These are phyloP conservation scores for Morelia viridis DNA, from an alignment of 2,797 vertebrate genomes.

Conservation along the genomic window DNA sequence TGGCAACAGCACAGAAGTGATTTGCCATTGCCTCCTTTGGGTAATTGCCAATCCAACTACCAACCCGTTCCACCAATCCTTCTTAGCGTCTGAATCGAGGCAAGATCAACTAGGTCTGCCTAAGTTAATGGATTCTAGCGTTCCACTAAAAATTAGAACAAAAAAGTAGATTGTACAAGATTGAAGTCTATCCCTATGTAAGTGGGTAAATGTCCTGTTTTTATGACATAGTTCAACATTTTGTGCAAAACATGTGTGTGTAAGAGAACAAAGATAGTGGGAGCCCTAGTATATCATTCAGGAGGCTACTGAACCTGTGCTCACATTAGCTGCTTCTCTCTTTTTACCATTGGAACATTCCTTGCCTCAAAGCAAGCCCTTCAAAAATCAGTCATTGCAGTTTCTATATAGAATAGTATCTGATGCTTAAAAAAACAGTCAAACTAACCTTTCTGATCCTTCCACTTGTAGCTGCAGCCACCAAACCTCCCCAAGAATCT, in stretches of 20 bases:
- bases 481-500: slow-evolving; percentile 68
- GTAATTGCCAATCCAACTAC: no score
- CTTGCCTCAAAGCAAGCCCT: background rate
- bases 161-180: no score
- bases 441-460: slow-evolving; percentile 62
- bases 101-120: no score
- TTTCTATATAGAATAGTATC: background rate
- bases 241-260: background rate
- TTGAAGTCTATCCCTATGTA: no score
- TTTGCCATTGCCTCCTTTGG: no score
- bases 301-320: background rate
- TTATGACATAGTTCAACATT: background rate
- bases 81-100: no score
- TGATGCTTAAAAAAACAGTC: background rate
- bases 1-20: no score
- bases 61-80: no score
- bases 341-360: background rate
- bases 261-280: background rate
- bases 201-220: background rate
- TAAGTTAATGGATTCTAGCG: no score
- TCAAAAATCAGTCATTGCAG: background rate
- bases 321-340: background rate
- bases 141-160: no score
- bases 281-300: background rate
- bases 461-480: slow-evolving; percentile 68